These are phyloP conservation scores for Drosophila pseudotakahashii DNA, from an alignment of 2,888 invertebrate species.

Conservation along the genomic window DNA sequence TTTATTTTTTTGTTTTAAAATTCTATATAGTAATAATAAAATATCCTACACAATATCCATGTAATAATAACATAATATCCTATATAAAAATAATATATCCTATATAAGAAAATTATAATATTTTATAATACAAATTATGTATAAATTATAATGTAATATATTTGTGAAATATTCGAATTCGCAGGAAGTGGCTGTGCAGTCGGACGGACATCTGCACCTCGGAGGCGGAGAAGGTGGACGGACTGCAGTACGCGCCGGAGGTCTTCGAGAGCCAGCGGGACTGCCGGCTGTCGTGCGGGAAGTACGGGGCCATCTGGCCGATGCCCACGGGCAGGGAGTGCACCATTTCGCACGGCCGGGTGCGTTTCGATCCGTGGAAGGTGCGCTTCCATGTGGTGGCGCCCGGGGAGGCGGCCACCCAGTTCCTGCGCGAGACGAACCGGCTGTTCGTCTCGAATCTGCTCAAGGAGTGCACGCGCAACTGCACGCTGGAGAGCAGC, in stretches of 20 bases:
- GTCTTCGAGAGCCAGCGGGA: conserved; percentile 85
- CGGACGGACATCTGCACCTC: conserved; percentile 68
- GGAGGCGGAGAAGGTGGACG: conserved; percentile 45
- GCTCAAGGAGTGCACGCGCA: conserved; percentile 86
- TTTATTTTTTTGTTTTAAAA: too few relatives aligned
- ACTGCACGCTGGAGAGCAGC: conserved; percentile 85
- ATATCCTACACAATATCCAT: too few relatives aligned
- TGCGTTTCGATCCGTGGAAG: conserved; percentile 86
- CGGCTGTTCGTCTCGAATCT: conserved; percentile 86
- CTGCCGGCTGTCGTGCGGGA: conserved; percentile 89
- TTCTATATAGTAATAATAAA: too few relatives aligned
- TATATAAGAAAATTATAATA: too few relatives aligned
- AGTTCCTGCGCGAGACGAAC: conserved; percentile 86
- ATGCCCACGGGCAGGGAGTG: conserved; percentile 86
- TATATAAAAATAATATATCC: too few relatives aligned
- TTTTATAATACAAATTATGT: too few relatives aligned
- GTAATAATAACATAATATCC: too few relatives aligned
- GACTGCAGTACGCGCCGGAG: conserved; percentile 22
- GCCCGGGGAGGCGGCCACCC: conserved; percentile 84
- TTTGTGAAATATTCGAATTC: neutral
- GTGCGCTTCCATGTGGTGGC: conserved; percentile 85
- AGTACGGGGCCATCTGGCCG: conserved; percentile 90
- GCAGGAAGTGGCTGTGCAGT: conserved; percentile 71
- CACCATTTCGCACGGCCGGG: conserved; percentile 82
- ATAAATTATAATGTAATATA: too few relatives aligned